Base-by-base conservation (phyloP, 2,888 invertebrate genomes). In the Drosophila subsilvestris region DNA sequence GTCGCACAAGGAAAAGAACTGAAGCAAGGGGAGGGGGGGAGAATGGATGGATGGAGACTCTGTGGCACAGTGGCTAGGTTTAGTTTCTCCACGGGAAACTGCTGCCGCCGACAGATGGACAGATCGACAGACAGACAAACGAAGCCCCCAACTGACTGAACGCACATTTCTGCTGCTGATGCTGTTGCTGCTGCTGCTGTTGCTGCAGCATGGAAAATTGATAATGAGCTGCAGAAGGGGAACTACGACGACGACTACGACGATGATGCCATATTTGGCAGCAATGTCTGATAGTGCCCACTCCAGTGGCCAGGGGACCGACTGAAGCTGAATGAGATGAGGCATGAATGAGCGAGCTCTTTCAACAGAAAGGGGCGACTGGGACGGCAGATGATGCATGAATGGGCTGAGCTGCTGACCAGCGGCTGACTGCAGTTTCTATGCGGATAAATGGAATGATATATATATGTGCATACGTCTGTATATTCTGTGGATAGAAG, bases 161-260 rank as follows among this genome's bases (percentile, higher is more conserved):
- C 83, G 80, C 83, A 85, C 82, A 82, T 66, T 76, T 67, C 42
- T 44, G 49, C 50, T 49, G 48, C 17, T 10, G 8, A 20, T 4
- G 22, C 20, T 45, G 43, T n/a, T 58, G 27, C 18, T 22, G 32
- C 20, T 14, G 12, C 18, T n/a, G 5, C 17, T 55, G 20, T 20
- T 20, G 14, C 79, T 77, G 77, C 74, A 68, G 60, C 78, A 79
- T 80, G 74, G 84, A 60, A 82, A 85, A 87, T 87, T 87, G 87
- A 85, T 85, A 84, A 87, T 85, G 87, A 87, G 83, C 70, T 59
- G 73, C 79, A 80, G 65, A 59, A 49, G 17, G n/a, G 27, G n/a
- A 4, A 22, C 22, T 22, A 25, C 25, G 25, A 25, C 25, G 25
- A 25, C 25, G n/a, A 49, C 22, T n/a, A 49, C 17, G n/a, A 27